Conservation (phyloP, 1,140 invertebrate species). For the Diabrotica virgifera region DNA sequence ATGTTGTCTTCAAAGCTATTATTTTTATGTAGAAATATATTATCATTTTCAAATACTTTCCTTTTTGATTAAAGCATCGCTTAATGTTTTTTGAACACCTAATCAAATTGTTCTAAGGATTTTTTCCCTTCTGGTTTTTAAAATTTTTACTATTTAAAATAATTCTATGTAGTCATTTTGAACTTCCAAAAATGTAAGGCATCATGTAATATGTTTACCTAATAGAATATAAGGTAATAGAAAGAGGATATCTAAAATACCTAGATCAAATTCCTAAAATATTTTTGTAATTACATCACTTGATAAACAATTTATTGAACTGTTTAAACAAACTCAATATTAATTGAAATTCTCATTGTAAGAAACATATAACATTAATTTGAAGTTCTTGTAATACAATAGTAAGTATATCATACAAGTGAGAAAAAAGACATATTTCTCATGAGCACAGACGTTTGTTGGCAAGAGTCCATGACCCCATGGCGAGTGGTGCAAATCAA, state of each 20-base stretch:
- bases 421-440: no score
- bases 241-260: background rate
- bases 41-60: background rate
- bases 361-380: background rate
- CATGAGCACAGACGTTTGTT: no score
- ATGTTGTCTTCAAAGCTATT: background rate
- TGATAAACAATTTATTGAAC: background rate
- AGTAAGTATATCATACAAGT: no score
- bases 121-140: background rate
- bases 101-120: background rate
- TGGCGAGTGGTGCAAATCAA: no score
- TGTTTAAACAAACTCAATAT: background rate
- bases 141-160: no score
- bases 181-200: background rate
- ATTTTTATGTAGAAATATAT: background rate
- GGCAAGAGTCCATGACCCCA: no score
- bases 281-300: conserved; percentile 15
- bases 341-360: background rate
- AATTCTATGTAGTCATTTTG: background rate
- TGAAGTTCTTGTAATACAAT: background rate
- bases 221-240: background rate
- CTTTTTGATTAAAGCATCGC: background rate
- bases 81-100: background rate
- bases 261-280: conserved; percentile 15
- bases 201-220: background rate